Conservation (phyloP, 1,140 invertebrate genomes). For the Varroa destructor region DNA sequence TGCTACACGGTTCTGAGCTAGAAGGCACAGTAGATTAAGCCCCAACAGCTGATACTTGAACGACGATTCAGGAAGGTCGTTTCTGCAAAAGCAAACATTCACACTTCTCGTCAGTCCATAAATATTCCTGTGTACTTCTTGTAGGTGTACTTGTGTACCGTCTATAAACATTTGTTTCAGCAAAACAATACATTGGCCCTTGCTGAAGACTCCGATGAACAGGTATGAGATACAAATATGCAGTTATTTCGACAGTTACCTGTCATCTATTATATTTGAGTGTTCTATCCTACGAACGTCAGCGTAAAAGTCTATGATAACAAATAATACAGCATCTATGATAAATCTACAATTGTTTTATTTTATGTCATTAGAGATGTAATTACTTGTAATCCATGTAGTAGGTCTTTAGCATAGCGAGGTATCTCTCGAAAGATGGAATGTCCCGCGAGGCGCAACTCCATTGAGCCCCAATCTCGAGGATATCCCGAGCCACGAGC, state of each 20-base stretch:
- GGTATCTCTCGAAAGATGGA: constrained; percentile 84
- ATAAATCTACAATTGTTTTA: too few species aligned
- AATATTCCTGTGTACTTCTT: neutral
- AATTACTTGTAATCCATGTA: constrained; percentile 86
- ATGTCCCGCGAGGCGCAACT: constrained; percentile 81
- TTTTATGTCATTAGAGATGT: too few species aligned
- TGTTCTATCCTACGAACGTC: too few species aligned
- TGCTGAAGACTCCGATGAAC: too few species aligned
- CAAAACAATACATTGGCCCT: too few species aligned
- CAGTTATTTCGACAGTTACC: too few species aligned
- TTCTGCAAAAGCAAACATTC: constrained; percentile 43
- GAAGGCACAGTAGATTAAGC: constrained; percentile 82
- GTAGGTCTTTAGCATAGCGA: constrained; percentile 91
- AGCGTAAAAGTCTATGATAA: too few species aligned
- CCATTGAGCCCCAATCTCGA: constrained; percentile 92
- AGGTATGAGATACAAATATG: too few species aligned
- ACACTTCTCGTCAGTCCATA: constrained; percentile 16
- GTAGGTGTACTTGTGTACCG: neutral
- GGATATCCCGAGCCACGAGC: constrained; percentile 69
- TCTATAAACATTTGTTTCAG: too few species aligned
- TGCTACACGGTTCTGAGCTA: constrained; percentile 89
- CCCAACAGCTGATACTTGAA: constrained; percentile 91
- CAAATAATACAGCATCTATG: too few species aligned
- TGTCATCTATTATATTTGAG: too few species aligned
- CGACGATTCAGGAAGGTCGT: constrained; percentile 71